Evolutionary conservation across 2,113 vertebrate genomes (phyloP).

Genomic region (Pica pica): DNA sequence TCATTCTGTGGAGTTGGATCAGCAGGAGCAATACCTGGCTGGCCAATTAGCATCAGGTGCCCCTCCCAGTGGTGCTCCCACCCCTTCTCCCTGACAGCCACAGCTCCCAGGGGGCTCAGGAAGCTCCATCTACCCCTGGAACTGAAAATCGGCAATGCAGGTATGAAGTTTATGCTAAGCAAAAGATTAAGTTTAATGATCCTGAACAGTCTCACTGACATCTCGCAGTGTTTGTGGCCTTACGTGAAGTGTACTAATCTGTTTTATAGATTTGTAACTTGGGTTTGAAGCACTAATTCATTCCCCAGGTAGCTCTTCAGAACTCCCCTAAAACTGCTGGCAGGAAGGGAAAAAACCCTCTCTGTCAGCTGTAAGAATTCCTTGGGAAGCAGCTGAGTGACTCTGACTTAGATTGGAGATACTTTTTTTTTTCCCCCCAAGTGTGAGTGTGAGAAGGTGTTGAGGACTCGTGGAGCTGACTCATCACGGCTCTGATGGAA

Average conservation of each 20-base stretch:
- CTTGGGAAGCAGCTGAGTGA: slow-evolving; percentile 10
- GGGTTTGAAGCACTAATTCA: slow-evolving; percentile 52
- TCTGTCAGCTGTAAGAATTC: not conserved
- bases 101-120: not conserved
- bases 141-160: not conserved
- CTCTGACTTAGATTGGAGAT: not conserved
- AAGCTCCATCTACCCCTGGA: not conserved
- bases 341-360: not conserved
- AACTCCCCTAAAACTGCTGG: not conserved
- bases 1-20: not conserved
- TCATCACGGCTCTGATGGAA: not conserved
- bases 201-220: slow-evolving; percentile 3
- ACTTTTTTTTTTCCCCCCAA: not conserved
- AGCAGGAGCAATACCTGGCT: not conserved
- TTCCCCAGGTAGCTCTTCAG: slow-evolving; percentile 12
- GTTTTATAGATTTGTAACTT: slow-evolving; percentile 60
- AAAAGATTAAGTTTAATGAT: slow-evolving; percentile 41
- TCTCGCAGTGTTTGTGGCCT: slow-evolving; percentile 54
- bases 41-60: not conserved
- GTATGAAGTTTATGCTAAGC: slow-evolving; percentile 24
- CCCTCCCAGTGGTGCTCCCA: not conserved
- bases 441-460: not conserved
- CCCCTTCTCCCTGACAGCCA: not conserved
- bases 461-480: not conserved
- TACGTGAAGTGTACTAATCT: slow-evolving; percentile 51